These are phyloP conservation scores for Bombus soroeensis DNA, from an alignment of 1,140 invertebrate species.

Conservation along the genomic window DNA sequence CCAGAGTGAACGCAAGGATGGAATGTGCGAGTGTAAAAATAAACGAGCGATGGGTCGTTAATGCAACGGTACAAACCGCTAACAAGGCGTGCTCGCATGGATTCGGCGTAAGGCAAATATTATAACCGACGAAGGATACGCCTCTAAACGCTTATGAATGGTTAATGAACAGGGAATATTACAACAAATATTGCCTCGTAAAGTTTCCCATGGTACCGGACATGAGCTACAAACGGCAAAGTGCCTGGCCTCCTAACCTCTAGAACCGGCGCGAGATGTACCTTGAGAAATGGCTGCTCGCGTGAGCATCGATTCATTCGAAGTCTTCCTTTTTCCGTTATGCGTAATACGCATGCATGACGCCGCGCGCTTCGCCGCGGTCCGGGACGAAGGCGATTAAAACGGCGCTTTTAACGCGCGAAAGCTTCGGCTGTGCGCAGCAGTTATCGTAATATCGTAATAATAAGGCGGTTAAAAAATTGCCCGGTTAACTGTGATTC, in stretches of 20 bases:
- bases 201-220: constrained; percentile 51
- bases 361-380: neutral
- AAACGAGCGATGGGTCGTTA: constrained; percentile 1
- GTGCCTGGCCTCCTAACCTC: constrained; percentile 61
- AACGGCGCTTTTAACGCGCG: constrained; percentile 59
- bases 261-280: constrained; percentile 47
- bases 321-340: constrained; percentile 63
- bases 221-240: constrained; percentile 53
- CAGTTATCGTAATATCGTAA: constrained; percentile 16
- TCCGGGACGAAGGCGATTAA: constrained; percentile 39
- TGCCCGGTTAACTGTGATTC: constrained; percentile 59
- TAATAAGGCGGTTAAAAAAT: constrained; percentile 42
- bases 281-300: constrained; percentile 31
- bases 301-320: constrained; percentile 49
- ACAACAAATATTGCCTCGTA: constrained; percentile 36
- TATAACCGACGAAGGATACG: neutral
- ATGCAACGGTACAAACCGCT: constrained; percentile 24
- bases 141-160: neutral
- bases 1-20: neutral
- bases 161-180: neutral
- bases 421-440: constrained; percentile 15
- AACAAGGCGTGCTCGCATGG: neutral
- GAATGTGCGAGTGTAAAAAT: constrained; percentile 27
- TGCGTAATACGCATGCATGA: constrained; percentile 43
- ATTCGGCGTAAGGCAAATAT: constrained; percentile 18